These are phyloP conservation scores for Notarius lentiginosus DNA, from an alignment of 2,113 vertebrate species.

Conservation along the genomic window DNA sequence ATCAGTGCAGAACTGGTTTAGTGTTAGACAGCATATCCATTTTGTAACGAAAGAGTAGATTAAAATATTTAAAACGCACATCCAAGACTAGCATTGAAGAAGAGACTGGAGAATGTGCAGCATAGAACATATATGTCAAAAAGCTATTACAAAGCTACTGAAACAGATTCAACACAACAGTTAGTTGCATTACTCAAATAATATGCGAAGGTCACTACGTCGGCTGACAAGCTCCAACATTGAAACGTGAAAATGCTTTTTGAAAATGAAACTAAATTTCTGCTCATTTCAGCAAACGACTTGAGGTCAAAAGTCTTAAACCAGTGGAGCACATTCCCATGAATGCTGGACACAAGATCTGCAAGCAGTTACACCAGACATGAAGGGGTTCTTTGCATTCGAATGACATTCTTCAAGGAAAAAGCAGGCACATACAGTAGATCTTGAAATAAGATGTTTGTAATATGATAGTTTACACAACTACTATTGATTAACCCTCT, in stretches of 20 bases:
- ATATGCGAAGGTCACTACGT: neutral
- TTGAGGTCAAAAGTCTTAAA: neutral
- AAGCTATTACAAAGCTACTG: slow-evolving; percentile 12
- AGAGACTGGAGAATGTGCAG: neutral
- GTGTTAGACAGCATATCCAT: slow-evolving; percentile 41
- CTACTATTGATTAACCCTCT: neutral
- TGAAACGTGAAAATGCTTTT: neutral
- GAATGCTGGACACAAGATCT: neutral
- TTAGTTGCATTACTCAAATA: neutral
- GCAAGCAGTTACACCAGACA: neutral
- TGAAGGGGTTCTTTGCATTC: neutral
- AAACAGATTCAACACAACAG: neutral
- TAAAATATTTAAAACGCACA: slow-evolving; percentile 12
- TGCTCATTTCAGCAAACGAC: neutral
- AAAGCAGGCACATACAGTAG: neutral
- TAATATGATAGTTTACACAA: neutral
- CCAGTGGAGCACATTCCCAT: neutral
- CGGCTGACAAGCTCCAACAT: neutral
- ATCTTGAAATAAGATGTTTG: neutral
- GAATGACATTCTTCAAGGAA: neutral
- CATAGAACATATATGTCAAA: neutral
- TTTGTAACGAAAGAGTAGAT: slow-evolving; percentile 1
- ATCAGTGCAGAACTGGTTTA: slow-evolving; percentile 50
- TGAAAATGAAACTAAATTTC: neutral
- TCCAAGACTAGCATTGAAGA: neutral